Conservation (phyloP, 2,113 vertebrate species). For the Tetrao urogallus region DNA sequence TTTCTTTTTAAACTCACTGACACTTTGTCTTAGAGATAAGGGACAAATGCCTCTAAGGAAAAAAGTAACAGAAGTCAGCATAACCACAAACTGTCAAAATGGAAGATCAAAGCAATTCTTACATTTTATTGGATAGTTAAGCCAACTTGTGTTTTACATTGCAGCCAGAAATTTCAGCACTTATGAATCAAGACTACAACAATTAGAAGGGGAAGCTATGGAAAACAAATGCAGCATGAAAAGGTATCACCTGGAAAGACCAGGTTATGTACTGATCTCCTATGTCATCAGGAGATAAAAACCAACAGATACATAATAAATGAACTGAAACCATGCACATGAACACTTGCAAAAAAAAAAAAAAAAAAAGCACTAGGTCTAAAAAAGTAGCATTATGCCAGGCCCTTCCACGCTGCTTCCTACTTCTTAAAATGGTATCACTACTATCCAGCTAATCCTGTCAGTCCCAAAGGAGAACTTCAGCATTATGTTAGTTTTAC, state of each 20-base stretch:
- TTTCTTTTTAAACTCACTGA: not conserved
- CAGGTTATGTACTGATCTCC: not conserved
- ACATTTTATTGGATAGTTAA: constrained; percentile 13
- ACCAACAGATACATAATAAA: not conserved
- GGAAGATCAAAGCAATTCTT: constrained; percentile 27
- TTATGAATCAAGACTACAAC: not conserved
- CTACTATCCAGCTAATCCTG: not conserved
- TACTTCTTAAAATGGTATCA: not conserved
- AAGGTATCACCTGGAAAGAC: not conserved
- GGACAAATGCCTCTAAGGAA: constrained; percentile 46
- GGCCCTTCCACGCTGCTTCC: not conserved
- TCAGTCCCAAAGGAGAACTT: not conserved
- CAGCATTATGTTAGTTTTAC: not conserved
- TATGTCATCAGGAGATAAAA: not conserved
- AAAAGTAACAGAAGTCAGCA: constrained; percentile 33
- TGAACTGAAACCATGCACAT: not conserved
- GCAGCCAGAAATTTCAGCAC: not conserved
- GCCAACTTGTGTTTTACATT: constrained; percentile 1
- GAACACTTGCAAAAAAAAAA: not conserved
- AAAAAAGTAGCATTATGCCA: not conserved
- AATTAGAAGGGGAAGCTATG: not conserved
- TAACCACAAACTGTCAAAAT: constrained; percentile 25
- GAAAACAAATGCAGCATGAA: not conserved
- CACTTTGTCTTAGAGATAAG: constrained; percentile 56
- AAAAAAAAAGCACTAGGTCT: not conserved